Evolutionary conservation across 2,797 vertebrate species (phyloP).

Genomic region (Sebastes nivosus): DNA sequence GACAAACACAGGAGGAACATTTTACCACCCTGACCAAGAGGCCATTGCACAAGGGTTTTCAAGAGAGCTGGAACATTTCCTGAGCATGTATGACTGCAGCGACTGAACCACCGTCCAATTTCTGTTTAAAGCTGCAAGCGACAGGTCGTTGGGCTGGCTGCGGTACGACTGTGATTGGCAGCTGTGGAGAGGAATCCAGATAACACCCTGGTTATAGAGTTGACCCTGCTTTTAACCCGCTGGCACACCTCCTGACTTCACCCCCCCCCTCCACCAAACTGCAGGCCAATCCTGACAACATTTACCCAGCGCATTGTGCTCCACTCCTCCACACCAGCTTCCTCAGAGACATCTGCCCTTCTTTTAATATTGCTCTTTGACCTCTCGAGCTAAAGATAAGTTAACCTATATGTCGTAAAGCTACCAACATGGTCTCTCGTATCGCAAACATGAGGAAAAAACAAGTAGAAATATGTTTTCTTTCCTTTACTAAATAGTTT

Average conservation of each 20-base stretch:
- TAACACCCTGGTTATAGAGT: constrained; percentile 51
- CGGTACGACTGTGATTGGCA: constrained; percentile 52
- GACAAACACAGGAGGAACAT: constrained; percentile 60
- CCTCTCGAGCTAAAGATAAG: constrained; percentile 68
- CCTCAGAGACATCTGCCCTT: constrained; percentile 47
- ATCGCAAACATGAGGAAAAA: not conserved
- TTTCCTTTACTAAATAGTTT: not conserved
- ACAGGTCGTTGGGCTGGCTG: constrained; percentile 21
- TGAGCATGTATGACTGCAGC: constrained; percentile 43
- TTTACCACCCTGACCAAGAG: constrained; percentile 65
- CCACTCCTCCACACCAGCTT: constrained; percentile 21
- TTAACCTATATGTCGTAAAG: constrained; percentile 49
- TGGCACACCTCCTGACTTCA: constrained; percentile 57
- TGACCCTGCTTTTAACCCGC: constrained; percentile 67
- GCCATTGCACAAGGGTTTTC: constrained; percentile 50
- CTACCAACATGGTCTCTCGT: constrained; percentile 4
- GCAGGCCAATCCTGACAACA: constrained; percentile 37
- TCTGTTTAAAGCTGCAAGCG: constrained; percentile 11
- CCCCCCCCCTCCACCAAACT: constrained; percentile 9
- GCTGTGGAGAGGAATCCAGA: constrained; percentile 57
- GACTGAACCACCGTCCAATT: constrained; percentile 13
- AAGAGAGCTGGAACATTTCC: constrained; percentile 52
- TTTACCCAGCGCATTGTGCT: constrained; percentile 49
- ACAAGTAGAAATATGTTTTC: not conserved
- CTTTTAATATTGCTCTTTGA: constrained; percentile 62